Evolutionary conservation across 1,140 invertebrate genomes (phyloP).

Genomic region (Cardiocondyla obscurior): DNA sequence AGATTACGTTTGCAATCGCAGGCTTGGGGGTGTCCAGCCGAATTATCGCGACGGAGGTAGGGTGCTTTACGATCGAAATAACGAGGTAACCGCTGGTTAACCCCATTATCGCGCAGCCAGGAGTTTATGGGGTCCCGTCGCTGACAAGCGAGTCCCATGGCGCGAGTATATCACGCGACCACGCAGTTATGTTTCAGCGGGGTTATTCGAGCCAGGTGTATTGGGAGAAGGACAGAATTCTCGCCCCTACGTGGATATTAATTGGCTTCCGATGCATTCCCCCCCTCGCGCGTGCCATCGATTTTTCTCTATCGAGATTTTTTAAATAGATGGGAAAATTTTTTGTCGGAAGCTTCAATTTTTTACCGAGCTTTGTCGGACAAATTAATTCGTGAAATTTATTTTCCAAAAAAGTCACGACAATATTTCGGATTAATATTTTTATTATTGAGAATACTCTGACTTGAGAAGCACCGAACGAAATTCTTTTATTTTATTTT

Average conservation of each 20-base stretch:
- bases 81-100: conserved; percentile 69
- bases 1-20: background rate
- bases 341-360: too few species aligned
- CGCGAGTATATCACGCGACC: conserved; percentile 75
- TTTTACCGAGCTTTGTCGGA: too few species aligned
- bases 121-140: conserved; percentile 71
- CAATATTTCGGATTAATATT: too few species aligned
- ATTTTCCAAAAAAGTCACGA: too few species aligned
- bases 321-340: too few species aligned
- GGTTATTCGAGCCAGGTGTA: conserved; percentile 57
- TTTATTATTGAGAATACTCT: too few species aligned
- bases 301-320: background rate
- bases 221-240: background rate
- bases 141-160: conserved; percentile 79
- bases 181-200: conserved; percentile 74
- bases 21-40: background rate
- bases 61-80: conserved; percentile 58
- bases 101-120: conserved; percentile 73
- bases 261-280: conserved; percentile 81
- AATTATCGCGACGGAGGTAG: conserved; percentile 5
- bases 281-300: conserved; percentile 4
- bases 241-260: conserved; percentile 75
- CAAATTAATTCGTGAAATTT: too few species aligned
- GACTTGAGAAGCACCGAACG: too few species aligned
- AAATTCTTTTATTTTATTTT: too few species aligned